Evolutionary conservation across 2,797 vertebrate genomes (phyloP).

Genomic region (Choloepus didactylus): DNA sequence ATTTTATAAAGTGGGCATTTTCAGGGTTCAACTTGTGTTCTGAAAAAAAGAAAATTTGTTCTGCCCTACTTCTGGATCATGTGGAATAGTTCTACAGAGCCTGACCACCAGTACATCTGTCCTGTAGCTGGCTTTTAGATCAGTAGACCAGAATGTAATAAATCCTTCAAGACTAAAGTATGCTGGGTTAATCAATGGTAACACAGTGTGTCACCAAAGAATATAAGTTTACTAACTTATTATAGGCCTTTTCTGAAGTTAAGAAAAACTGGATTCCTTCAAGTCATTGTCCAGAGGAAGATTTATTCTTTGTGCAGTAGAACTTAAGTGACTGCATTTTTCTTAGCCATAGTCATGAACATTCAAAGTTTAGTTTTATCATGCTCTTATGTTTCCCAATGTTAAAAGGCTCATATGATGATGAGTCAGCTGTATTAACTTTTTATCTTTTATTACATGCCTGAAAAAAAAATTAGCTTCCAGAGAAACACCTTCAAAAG

Average conservation of each 20-base stretch:
- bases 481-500: conserved; percentile 71
- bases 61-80: neutral
- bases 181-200: conserved; percentile 77
- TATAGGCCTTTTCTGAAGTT: conserved; percentile 79
- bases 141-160: conserved; percentile 75
- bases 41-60: conserved; percentile 16
- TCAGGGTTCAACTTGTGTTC: neutral
- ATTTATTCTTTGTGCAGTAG: conserved; percentile 73
- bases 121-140: conserved; percentile 77
- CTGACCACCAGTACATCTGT: conserved; percentile 71
- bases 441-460: conserved; percentile 64
- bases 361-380: conserved; percentile 46
- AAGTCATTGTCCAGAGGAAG: conserved; percentile 68
- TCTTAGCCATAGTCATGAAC: conserved; percentile 51
- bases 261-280: conserved; percentile 79
- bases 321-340: conserved; percentile 66
- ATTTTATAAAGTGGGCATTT: conserved; percentile 27
- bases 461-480: conserved; percentile 12
- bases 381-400: conserved; percentile 44
- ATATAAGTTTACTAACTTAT: conserved; percentile 84
- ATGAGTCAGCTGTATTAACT: conserved; percentile 66
- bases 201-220: conserved; percentile 72
- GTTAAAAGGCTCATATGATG: conserved; percentile 65
- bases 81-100: conserved; percentile 34
- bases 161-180: conserved; percentile 78